Evolutionary conservation across 2,113 vertebrate species (phyloP).

Genomic region (Pungitius pungitius): DNA sequence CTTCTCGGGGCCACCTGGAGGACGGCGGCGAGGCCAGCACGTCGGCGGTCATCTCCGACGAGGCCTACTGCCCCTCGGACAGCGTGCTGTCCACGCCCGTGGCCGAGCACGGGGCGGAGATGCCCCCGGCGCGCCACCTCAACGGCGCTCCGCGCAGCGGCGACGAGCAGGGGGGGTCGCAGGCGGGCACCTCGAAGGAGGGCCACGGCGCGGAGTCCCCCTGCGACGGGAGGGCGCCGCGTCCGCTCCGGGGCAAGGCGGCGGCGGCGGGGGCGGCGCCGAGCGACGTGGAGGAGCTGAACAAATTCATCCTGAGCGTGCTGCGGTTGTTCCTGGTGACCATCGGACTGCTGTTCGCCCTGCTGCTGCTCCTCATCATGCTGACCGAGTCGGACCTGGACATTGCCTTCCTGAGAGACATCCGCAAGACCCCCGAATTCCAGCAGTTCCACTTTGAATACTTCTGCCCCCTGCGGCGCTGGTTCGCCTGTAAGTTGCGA

Average conservation of each 20-base stretch:
- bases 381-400: slow-evolving; percentile 97
- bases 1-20: slow-evolving; percentile 72
- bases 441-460: slow-evolving; percentile 98
- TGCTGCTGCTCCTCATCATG: slow-evolving; percentile 94
- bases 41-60: slow-evolving; percentile 85
- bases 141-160: slow-evolving; percentile 88
- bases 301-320: slow-evolving; percentile 94
- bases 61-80: slow-evolving; percentile 90
- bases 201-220: slow-evolving; percentile 73
- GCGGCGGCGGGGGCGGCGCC: slow-evolving; percentile 52
- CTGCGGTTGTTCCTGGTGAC: slow-evolving; percentile 94
- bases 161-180: slow-evolving; percentile 87
- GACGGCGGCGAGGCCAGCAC: slow-evolving; percentile 83
- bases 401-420: slow-evolving; percentile 95
- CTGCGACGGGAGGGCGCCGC: slow-evolving; percentile 79
- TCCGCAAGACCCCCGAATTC: slow-evolving; percentile 96
- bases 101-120: slow-evolving; percentile 88
- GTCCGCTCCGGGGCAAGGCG: slow-evolving; percentile 64
- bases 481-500: slow-evolving; percentile 96
- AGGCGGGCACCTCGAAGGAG: slow-evolving; percentile 73
- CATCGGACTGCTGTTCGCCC: slow-evolving; percentile 91
- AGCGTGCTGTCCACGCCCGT: slow-evolving; percentile 93
- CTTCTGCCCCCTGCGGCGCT: slow-evolving; percentile 98
- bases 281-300: slow-evolving; percentile 87
- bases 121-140: slow-evolving; percentile 83